Base-by-base conservation (phyloP, 92 coral and sea anemone genomes). In the Muricea muricata region DNA sequence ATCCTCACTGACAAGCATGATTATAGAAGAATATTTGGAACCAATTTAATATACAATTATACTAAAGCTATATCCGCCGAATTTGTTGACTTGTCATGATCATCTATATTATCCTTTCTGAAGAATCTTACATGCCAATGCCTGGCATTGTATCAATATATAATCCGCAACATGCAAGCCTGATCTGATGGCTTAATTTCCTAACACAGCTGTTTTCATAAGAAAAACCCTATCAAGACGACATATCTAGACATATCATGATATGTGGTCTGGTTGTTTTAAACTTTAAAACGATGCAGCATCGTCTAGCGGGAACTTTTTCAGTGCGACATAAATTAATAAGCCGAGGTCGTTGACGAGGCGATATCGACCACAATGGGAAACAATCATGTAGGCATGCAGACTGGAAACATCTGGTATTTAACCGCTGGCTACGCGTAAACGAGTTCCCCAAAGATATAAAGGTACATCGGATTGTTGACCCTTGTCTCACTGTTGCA, bases 161-260 rank as follows among this genome's bases (percentile, higher is more conserved):
- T n/a, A n/a, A n/a, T n/a, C n/a, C 20, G 23, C 3, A 9, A 52
- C 60, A 52, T 18, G 18, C 23, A n/a, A n/a, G n/a, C n/a, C n/a
- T n/a, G n/a, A 9, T 0, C 20, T 1, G 9, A 5, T 1, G 6
- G 50, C 50, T 17, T 52, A 52, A 52, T 52, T 52, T 17, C 60
- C 8, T 52, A 52, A 52, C 60, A 52, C 60, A 52, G 60, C 46
- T 68, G 75, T 68, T 68, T 29, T 33, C 46, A 20, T 68, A 33
- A 33, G 48, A 13, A 68, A 33, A 52, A 23, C 4, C 60, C 26
- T 18, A 52, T 52, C 60, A 52, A 18, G 26, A 18, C 8, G 4
- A 52, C 24, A 52, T 52, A 52, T 52, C 20, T 52, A 4, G 60
- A 52, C 18, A 52, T 18, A 52, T 68, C 0, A 68, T 37, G 28